phyloP scores from a whole-genome alignment of 2,888 invertebrate genomes.

The Machimus atricapillus region DNA sequence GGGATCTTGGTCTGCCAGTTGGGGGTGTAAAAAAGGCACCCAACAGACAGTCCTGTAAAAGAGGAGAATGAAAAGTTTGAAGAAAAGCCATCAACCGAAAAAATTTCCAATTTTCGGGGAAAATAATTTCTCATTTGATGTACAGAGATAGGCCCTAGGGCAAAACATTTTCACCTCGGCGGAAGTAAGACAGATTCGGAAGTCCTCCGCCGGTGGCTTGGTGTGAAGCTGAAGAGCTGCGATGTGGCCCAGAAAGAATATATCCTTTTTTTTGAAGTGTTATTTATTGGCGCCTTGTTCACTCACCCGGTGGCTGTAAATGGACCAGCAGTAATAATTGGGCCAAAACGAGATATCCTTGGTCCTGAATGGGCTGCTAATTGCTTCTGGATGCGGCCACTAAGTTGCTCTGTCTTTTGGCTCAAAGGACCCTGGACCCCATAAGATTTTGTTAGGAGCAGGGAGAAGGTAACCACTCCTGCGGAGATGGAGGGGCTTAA shows the following conservation, averaged over 20 bases:
- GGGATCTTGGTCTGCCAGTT: background rate
- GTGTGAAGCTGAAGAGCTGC: background rate
- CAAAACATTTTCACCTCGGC: background rate
- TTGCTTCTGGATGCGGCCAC: background rate
- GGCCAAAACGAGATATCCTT: background rate
- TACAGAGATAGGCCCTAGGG: background rate
- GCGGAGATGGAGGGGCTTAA: background rate
- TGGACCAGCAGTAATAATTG: background rate
- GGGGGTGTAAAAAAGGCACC: background rate
- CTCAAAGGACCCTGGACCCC: background rate
- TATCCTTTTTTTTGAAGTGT: background rate
- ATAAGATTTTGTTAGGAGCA: background rate
- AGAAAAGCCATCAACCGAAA: constrained; percentile 28
- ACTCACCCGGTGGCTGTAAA: background rate
- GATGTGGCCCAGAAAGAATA: background rate
- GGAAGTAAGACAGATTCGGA: background rate
- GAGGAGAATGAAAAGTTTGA: constrained; percentile 16
- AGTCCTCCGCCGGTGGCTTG: background rate
- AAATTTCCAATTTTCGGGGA: constrained; percentile 16
- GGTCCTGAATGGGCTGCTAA: background rate
- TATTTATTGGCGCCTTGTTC: background rate
- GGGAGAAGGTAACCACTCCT: background rate
- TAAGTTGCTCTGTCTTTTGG: background rate
- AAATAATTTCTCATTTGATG: constrained; percentile 14
- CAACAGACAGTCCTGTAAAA: background rate